Percentiles rank a stretch among this genome's conserved stretches.
phyloP scores from a whole-genome alignment of 2,888 invertebrate species.

The Parthenolecanium corni region DNA sequence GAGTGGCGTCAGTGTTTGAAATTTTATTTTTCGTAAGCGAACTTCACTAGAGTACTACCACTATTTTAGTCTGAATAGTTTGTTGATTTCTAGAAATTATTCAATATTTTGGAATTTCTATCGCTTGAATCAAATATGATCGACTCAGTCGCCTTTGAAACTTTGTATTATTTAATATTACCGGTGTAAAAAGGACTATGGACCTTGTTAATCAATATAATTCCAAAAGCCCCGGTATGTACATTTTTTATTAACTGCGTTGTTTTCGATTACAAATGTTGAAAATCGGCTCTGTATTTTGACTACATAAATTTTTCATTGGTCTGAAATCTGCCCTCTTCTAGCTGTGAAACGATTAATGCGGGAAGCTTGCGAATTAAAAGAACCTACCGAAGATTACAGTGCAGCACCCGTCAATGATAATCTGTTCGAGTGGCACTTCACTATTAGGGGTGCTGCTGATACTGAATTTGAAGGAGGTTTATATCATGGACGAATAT shows the following conservation, averaged over 20 bases:
- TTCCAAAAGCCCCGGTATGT: conserved; percentile 17
- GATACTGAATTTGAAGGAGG: conserved; percentile 83
- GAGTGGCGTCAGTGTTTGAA: neutral
- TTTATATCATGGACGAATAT: conserved; percentile 81
- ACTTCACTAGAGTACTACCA: neutral
- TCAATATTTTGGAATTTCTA: too few relatives aligned
- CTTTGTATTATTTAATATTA: too few relatives aligned
- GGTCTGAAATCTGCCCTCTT: too few relatives aligned
- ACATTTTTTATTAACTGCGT: neutral
- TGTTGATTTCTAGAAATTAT: too few relatives aligned
- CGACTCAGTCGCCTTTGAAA: too few relatives aligned
- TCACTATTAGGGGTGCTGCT: conserved; percentile 80
- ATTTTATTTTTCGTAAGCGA: neutral
- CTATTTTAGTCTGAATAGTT: too few relatives aligned
- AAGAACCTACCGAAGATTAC: conserved; percentile 78
- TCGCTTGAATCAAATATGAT: too few relatives aligned
- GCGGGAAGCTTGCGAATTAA: conserved; percentile 78
- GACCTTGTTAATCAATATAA: conserved; percentile 12
- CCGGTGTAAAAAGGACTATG: neutral
- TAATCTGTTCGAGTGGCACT: conserved; percentile 96
- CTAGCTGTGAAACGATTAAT: conserved; percentile 83
- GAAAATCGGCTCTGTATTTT: neutral
- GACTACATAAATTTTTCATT: too few relatives aligned
- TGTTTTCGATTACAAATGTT: neutral
- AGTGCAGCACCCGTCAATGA: conserved; percentile 83